phyloP scores from a whole-genome alignment of 2,113 vertebrate genomes.

The Aspiorhynchus laticeps region DNA sequence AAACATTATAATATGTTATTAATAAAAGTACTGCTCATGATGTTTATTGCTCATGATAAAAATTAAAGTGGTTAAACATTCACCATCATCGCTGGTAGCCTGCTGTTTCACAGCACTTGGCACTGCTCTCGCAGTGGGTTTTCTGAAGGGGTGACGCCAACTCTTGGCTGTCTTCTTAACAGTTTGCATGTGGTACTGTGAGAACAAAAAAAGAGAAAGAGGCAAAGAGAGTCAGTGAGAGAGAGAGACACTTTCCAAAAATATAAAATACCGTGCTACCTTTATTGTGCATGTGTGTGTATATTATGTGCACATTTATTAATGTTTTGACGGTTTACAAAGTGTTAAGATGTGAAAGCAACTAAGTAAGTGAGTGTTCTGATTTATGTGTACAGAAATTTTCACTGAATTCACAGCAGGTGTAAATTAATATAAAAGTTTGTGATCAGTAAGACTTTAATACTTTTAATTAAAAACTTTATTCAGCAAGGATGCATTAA shows the following conservation, averaged over 20 bases:
- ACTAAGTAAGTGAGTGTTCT: neutral
- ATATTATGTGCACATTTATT: neutral
- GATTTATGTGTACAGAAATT: neutral
- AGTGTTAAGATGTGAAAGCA: neutral
- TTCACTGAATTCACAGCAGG: neutral
- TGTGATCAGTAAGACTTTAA: neutral
- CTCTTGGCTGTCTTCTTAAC: slow-evolving; percentile 75
- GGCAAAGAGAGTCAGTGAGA: neutral
- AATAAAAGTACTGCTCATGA: neutral
- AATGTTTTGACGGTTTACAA: neutral
- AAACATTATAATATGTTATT: neutral
- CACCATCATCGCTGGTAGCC: slow-evolving; percentile 86
- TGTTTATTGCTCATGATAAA: neutral
- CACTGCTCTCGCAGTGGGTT: slow-evolving; percentile 86
- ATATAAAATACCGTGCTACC: neutral
- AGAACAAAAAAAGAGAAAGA: neutral
- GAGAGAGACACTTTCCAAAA: neutral
- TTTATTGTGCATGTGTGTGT: neutral
- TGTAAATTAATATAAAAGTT: neutral
- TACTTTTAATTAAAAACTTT: neutral
- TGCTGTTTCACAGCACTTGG: slow-evolving; percentile 91
- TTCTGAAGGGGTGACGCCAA: slow-evolving; percentile 81
- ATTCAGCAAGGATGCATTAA: neutral
- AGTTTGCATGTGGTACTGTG: slow-evolving; percentile 66
- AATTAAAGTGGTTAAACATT: slow-evolving; percentile 43